Conservation (phyloP, 2,113 vertebrate species). For the Amazona vittata region DNA sequence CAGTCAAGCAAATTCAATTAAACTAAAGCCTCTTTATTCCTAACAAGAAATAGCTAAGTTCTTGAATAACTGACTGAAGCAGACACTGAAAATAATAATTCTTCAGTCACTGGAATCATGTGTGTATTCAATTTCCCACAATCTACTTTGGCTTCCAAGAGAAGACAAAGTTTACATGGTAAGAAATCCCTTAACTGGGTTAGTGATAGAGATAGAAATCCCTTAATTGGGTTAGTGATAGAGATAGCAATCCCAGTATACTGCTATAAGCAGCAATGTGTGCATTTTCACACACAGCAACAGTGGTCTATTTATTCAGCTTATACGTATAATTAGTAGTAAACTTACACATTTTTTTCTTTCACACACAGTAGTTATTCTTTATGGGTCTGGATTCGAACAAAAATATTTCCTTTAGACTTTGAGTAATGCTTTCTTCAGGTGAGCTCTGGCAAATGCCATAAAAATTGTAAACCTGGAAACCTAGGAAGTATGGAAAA, state of each 20-base stretch:
- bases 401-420: constrained; percentile 80
- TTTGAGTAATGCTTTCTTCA: constrained; percentile 76
- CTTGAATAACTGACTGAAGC: neutral
- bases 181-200: neutral
- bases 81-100: neutral
- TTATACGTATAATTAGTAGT: constrained; percentile 69
- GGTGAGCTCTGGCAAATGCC: constrained; percentile 68
- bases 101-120: neutral
- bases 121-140: neutral
- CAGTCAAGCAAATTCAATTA: neutral
- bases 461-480: constrained; percentile 73
- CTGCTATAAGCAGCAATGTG: constrained; percentile 20
- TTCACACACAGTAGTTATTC: constrained; percentile 69
- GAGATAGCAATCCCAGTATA: neutral
- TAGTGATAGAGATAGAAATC: neutral
- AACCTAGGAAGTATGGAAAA: constrained; percentile 74
- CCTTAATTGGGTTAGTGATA: neutral
- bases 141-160: neutral
- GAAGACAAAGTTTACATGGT: neutral
- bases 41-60: neutral
- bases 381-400: constrained; percentile 74
- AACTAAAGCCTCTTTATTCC: neutral
- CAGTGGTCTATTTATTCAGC: constrained; percentile 64
- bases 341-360: constrained; percentile 62
- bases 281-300: constrained; percentile 51